Evolutionary conservation across 2,888 invertebrate species (phyloP), one percentile per base, ranked within the genome.

Genomic region (Cantharis nigra): DNA sequence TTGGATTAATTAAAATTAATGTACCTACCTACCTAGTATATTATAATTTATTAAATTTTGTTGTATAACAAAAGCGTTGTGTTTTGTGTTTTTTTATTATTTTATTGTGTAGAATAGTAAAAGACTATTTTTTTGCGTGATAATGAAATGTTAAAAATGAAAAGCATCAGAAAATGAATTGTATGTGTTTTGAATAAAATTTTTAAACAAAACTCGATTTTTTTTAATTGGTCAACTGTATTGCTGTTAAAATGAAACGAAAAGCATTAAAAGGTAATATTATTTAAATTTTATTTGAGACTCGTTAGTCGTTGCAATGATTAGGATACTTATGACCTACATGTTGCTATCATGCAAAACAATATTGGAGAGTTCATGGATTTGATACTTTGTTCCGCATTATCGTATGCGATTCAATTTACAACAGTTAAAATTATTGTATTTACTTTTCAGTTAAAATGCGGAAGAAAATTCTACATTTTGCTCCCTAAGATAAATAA

Each of bases 1-100:
- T 20, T 72, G 14, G 63, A 76, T 72, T 76, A 76, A 69, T 30
- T 28, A 49, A 67, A 67, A 67, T 67, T 49, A 49, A 49, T 49
- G 49, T 49, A 49, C 49, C 49, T n/a, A 49, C 49, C 26, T 26
- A 49, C 49, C 26, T 26, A 26, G 9, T 49, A 2, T 49, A 49
- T n/a, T 49, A n/a, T 49, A 49, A 49, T 49, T 49, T 49, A 49
- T 49, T 49, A 49, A 49, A 49, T n/a, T 49, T 49, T 49, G 49
- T 49, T 49, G 2, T 49, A 49, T n/a, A 49, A 49, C 49, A 49
- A 49, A 49, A n/a, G 49, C 49, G 49, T n/a, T n/a, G 49, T 49
- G 49, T 49, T 49, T 49, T 49, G 49, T 49, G n/a, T 7, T 49
- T 49, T 49, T 49, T 33, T 33, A 33, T 30, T 13, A 33, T 49